phyloP scores from a whole-genome alignment of 2,888 invertebrate genomes.

The Cryptosula pallasiana region DNA sequence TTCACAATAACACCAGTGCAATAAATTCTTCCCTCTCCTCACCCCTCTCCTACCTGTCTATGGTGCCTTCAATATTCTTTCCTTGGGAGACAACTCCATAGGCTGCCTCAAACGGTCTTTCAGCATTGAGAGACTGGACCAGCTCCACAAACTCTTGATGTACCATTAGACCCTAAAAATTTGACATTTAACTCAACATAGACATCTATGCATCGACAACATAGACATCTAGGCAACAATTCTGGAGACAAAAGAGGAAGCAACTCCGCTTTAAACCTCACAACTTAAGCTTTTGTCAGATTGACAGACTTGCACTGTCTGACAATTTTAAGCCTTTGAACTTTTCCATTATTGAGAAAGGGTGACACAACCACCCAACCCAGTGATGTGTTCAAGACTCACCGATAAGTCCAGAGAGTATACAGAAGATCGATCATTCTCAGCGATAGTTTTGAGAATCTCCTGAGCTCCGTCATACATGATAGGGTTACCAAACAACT shows the following conservation, averaged over 20 bases:
- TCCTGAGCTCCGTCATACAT: slow-evolving; percentile 27
- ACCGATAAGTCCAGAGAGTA: slow-evolving; percentile 28
- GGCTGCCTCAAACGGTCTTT: slow-evolving; percentile 27
- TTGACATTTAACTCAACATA: background rate
- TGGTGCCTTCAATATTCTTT: slow-evolving; percentile 21
- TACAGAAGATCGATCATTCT: slow-evolving; percentile 26
- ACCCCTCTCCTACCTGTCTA: slow-evolving; percentile 1
- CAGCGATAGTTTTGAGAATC: slow-evolving; percentile 27
- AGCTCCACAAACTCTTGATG: slow-evolving; percentile 29
- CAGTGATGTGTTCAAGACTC: too few species aligned
- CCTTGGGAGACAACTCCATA: slow-evolving; percentile 27
- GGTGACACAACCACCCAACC: too few species aligned
- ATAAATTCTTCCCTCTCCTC: too few species aligned
- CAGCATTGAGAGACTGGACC: slow-evolving; percentile 25
- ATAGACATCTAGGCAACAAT: too few species aligned
- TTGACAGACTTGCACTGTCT: too few species aligned
- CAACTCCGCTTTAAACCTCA: too few species aligned
- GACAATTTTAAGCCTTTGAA: too few species aligned
- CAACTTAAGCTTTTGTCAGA: too few species aligned
- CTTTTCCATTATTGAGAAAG: too few species aligned
- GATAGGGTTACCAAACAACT: slow-evolving; percentile 30
- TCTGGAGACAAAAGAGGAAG: too few species aligned
- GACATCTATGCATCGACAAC: too few species aligned
- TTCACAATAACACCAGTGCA: too few species aligned
- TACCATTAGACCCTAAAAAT: slow-evolving; percentile 27